Conservation (phyloP, 2,797 vertebrate species). For the Phalloptychus januarius region DNA sequence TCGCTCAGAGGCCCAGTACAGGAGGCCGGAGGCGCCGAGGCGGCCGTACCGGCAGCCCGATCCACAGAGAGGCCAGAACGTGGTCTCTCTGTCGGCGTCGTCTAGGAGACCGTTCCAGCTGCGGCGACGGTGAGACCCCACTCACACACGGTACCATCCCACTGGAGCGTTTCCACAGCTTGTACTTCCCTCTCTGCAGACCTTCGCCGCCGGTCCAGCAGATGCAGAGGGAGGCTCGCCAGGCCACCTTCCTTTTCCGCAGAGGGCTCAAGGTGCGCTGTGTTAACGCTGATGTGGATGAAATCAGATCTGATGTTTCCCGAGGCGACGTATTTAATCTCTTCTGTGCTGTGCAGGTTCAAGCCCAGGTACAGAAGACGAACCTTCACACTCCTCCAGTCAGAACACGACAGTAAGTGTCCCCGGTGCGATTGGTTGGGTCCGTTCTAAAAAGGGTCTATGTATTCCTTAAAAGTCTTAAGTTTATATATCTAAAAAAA, state of each 20-base stretch:
- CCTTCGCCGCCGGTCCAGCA: slow-evolving; percentile 66
- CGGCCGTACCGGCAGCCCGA: slow-evolving; percentile 73
- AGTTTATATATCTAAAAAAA: no score
- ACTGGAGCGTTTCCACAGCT: not conserved
- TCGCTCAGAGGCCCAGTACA: slow-evolving; percentile 51
- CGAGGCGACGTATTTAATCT: not conserved
- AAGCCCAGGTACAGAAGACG: slow-evolving; percentile 74
- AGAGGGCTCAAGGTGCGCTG: slow-evolving; percentile 91
- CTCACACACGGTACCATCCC: not conserved
- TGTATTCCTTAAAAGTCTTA: no score
- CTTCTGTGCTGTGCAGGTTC: slow-evolving; percentile 40
- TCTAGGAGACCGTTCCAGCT: slow-evolving; percentile 82
- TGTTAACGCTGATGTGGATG: not conserved
- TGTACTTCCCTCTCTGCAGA: slow-evolving; percentile 49
- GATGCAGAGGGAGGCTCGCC: slow-evolving; percentile 88
- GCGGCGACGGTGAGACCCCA: slow-evolving; percentile 83
- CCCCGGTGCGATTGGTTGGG: not conserved
- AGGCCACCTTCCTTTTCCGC: slow-evolving; percentile 93
- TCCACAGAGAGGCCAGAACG: slow-evolving; percentile 64
- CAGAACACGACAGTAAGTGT: slow-evolving; percentile 87
- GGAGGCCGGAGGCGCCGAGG: slow-evolving; percentile 74
- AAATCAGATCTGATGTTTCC: not conserved
- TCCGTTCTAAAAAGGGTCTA: no score
- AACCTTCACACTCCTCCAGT: slow-evolving; percentile 66
- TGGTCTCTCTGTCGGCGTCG: slow-evolving; percentile 33